phyloP scores from a whole-genome alignment of 2,888 invertebrate species.

The Augiades crinisus region DNA sequence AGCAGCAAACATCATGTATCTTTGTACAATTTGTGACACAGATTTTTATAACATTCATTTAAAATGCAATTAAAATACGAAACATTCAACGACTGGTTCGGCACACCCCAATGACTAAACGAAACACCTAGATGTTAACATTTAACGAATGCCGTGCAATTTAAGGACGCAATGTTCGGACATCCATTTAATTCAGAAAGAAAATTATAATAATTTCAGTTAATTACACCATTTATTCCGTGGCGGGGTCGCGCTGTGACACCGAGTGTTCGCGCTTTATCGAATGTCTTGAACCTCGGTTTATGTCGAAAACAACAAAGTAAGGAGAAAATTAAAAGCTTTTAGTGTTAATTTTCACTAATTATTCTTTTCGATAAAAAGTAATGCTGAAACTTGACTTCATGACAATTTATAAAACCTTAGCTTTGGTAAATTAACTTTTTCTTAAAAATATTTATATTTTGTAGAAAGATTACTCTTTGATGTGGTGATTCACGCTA shows the following conservation, averaged over 20 bases:
- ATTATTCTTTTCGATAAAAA: too few species aligned
- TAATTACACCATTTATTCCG: constrained; percentile 76
- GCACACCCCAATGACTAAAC: constrained; percentile 25
- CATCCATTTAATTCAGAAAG: constrained; percentile 70
- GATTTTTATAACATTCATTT: constrained; percentile 6
- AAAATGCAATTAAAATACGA: constrained; percentile 15
- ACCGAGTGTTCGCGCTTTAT: constrained; percentile 55
- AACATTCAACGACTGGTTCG: constrained; percentile 13
- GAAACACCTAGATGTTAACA: constrained; percentile 30
- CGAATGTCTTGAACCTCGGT: constrained; percentile 41
- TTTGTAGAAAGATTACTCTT: too few species aligned
- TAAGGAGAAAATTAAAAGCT: constrained; percentile 61
- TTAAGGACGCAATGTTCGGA: constrained; percentile 67
- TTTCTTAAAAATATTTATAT: too few species aligned
- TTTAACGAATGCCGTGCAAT: constrained; percentile 56
- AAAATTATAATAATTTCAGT: constrained; percentile 78
- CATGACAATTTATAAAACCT: too few species aligned
- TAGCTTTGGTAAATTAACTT: too few species aligned
- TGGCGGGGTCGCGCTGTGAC: constrained; percentile 58
- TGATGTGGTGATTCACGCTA: too few species aligned
- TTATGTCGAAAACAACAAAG: constrained; percentile 57
- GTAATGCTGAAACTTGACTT: too few species aligned
- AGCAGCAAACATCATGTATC: background rate
- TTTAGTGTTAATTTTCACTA: constrained; percentile 56
- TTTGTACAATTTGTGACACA: constrained; percentile 1